These are phyloP conservation scores for Plebejus anna DNA, from an alignment of 2,888 invertebrate genomes.

Conservation along the genomic window DNA sequence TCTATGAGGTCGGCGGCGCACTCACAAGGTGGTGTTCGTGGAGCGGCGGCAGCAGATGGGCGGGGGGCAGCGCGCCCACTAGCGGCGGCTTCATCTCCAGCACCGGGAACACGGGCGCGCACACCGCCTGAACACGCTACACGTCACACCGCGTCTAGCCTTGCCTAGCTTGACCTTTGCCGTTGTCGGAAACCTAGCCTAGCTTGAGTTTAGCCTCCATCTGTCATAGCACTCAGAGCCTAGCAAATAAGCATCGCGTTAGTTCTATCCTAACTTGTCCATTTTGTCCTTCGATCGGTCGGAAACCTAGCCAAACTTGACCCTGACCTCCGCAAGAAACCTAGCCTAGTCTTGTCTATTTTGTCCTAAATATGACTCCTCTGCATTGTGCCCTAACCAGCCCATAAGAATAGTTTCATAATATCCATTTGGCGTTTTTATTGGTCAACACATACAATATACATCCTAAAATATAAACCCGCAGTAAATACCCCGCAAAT, in stretches of 20 bases:
- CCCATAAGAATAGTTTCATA: too few relatives aligned
- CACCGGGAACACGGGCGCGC: constrained; percentile 78
- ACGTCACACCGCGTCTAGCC: constrained; percentile 40
- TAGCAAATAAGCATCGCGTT: background rate
- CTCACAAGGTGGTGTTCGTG: constrained; percentile 84
- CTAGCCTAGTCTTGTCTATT: background rate
- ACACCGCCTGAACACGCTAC: constrained; percentile 58
- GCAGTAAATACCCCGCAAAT: background rate
- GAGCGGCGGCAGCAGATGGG: constrained; percentile 80
- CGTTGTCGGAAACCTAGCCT: background rate
- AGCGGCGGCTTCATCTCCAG: constrained; percentile 77
- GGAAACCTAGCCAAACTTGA: background rate
- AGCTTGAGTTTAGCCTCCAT: background rate
- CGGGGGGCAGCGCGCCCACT: constrained; percentile 74
- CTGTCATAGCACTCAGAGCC: background rate
- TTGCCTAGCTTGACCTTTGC: background rate
- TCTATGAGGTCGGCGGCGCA: constrained; percentile 51
- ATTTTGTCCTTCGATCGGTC: background rate
- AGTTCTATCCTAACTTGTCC: too few relatives aligned
- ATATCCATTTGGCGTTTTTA: background rate
- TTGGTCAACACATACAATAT: background rate
- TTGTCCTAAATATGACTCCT: too few relatives aligned
- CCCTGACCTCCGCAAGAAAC: background rate
- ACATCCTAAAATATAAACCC: background rate
- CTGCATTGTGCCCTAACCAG: too few relatives aligned